Percentiles rank a stretch among this genome's conserved stretches.
phyloP scores from a whole-genome alignment of 2,888 invertebrate species.

The Oasisia sp. region DNA sequence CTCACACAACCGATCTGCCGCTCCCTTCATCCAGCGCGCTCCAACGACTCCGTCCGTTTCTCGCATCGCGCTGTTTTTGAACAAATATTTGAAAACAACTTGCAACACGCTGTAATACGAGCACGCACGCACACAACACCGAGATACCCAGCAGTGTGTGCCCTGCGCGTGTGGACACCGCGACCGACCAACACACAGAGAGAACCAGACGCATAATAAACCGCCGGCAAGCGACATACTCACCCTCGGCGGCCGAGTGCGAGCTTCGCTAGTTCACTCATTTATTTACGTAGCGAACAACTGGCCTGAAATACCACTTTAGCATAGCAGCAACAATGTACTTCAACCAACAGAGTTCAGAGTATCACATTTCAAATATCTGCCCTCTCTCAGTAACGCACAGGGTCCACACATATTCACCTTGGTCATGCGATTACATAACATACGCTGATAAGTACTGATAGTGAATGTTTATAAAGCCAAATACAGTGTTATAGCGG shows the following conservation, averaged over 20 bases:
- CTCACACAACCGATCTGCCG: conserved; percentile 17
- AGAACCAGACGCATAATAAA: not conserved
- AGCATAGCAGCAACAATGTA: conserved; percentile 13
- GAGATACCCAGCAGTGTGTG: not conserved
- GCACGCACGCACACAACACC: conserved; percentile 1
- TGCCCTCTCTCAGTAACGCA: not conserved
- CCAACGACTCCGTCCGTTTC: not conserved
- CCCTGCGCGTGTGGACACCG: not conserved
- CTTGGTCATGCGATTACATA: not conserved
- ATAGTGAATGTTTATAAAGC: not conserved
- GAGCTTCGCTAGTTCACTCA: not conserved
- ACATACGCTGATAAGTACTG: not conserved
- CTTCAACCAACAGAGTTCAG: not conserved
- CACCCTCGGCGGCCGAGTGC: not conserved
- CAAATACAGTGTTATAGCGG: not conserved
- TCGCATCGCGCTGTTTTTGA: conserved; percentile 17
- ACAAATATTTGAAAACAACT: conserved; percentile 11
- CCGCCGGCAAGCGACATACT: not conserved
- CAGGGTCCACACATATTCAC: not conserved
- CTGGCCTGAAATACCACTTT: conserved; percentile 6
- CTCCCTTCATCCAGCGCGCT: not conserved
- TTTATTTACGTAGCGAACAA: conserved; percentile 2
- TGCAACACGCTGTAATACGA: not conserved
- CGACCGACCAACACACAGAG: not conserved
- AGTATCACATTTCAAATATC: not conserved